Evolutionary conservation across 2,888 invertebrate species (phyloP), one percentile per base, ranked within the genome.

Genomic region (Drosophila engyochracea): DNA sequence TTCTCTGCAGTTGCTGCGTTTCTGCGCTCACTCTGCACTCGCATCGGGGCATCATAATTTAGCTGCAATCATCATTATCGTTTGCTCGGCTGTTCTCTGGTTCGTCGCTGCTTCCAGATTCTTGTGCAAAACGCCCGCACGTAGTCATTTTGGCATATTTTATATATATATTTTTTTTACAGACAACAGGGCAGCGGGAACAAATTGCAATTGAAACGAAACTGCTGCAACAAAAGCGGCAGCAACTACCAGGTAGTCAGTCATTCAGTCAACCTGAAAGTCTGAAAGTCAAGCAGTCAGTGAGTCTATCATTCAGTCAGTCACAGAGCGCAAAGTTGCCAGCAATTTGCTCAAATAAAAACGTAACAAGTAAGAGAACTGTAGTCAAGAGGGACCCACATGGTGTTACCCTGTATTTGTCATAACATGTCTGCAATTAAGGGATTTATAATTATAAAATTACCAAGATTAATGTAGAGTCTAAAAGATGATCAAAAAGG

Each of bases 11-110:
- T 30, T 55, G 60, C 53, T 62, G 39, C 39, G n/a, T 12, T 39
- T 14, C 61, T 60, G 83, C 72, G 76, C 73, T 81, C 22, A 44
- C 52, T 58, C 69, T 57, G 74, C 77, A 74, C 70, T 79, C 77
- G 53, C 64, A 69, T 44, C 79, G 62, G 73, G 86, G 91, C 92
- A 90, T 91, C 91, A 90, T 91, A 92, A 92, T 92, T 92, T 92
- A 91, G 91, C 91, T 91, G 92, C 91, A 92, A 92, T 92, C 92
- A 92, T 92, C 92, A 92, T 92, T 92, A 92, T 88, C 91, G 87
- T 89, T 89, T 82, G 73, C 58, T 60, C 84, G 74, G 79, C 77
- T 63, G 64, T 77, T 78, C 75, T 82, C 74, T 70, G 66, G 31
- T 66, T 35, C 60, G 33, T 47, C 37, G 52, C 44, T 35, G 44